Percentiles rank a stretch among this genome's conserved stretches.
phyloP scores from a whole-genome alignment of 2,797 vertebrate species.

The Heteromormyrus szaboi region DNA sequence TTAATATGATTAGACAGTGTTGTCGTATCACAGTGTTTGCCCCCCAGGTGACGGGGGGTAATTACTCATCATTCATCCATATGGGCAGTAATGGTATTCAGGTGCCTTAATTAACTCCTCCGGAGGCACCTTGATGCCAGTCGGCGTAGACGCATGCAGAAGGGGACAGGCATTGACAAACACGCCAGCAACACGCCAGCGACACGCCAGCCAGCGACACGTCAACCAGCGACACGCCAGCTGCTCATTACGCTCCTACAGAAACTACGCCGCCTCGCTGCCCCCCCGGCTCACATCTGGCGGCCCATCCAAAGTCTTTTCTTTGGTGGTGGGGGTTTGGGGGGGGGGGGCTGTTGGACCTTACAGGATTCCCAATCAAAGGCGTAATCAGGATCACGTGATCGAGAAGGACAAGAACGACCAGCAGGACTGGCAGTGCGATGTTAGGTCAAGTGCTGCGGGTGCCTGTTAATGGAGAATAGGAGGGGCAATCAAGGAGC shows the following conservation, averaged over 20 bases:
- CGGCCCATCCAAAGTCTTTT: not conserved
- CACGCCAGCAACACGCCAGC: not conserved
- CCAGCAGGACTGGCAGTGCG: not conserved
- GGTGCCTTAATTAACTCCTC: conserved; percentile 12
- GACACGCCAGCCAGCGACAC: not conserved
- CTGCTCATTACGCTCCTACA: no score
- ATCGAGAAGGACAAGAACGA: not conserved
- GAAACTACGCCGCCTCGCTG: not conserved
- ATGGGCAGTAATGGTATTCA: conserved; percentile 17
- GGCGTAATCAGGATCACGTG: not conserved
- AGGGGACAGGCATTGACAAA: not conserved
- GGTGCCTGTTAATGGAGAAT: not conserved
- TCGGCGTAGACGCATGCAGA: not conserved
- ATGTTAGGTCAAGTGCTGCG: not conserved
- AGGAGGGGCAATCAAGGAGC: not conserved
- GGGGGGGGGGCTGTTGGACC: not conserved
- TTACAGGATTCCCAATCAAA: not conserved
- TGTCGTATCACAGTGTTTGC: not conserved
- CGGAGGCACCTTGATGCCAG: not conserved
- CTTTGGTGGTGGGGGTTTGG: not conserved
- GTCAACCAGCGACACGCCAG: not conserved
- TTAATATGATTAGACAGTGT: not conserved
- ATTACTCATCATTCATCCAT: conserved; percentile 11
- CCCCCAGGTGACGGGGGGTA: not conserved
- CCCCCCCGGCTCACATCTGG: not conserved